Conservation (phyloP, 2,797 vertebrate species). For the Hemibagrus guttatus region DNA sequence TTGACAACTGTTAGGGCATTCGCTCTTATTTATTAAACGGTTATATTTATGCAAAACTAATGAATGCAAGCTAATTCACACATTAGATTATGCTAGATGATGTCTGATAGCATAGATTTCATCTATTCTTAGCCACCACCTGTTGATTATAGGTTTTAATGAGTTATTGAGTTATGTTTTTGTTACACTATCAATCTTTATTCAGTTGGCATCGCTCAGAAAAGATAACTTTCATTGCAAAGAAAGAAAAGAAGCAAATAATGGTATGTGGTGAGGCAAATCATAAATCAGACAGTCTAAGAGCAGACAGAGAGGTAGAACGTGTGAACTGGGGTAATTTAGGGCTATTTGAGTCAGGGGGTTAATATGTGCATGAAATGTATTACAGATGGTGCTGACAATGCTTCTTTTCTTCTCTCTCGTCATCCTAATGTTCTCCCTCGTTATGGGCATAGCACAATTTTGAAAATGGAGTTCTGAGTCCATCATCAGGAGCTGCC, state of each 20-base stretch:
- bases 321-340: conserved; percentile 36
- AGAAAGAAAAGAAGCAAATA: background rate
- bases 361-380: conserved; percentile 52
- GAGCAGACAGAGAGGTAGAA: conserved; percentile 20
- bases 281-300: conserved; percentile 19
- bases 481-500: background rate
- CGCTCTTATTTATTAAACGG: background rate
- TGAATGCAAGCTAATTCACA: background rate
- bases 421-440: background rate
- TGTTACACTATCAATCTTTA: background rate
- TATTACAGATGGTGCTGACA: conserved; percentile 49
- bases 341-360: conserved; percentile 34
- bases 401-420: conserved; percentile 28
- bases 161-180: background rate
- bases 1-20: background rate
- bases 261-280: background rate
- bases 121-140: background rate
- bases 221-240: conserved; percentile 6
- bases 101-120: background rate
- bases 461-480: background rate
- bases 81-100: background rate
- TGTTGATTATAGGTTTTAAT: background rate
- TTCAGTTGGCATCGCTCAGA: background rate
- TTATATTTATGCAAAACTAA: background rate
- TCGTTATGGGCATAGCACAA: background rate